Percentiles rank a stretch among this genome's conserved stretches.
These are phyloP conservation scores for Daktulosphaira vitifoliae DNA, from an alignment of 1,140 invertebrate species.

Conservation along the genomic window DNA sequence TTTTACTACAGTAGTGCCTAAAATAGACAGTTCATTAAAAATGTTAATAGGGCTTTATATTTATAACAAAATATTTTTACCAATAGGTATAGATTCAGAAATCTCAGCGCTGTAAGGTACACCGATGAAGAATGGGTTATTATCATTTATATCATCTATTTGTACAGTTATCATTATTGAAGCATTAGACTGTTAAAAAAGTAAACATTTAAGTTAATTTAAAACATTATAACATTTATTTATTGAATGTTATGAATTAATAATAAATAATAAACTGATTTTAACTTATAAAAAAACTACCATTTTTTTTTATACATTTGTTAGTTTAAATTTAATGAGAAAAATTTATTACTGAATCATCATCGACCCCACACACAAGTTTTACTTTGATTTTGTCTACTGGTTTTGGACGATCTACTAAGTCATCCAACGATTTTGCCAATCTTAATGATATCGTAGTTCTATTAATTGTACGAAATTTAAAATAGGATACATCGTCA, in stretches of 20 bases:
- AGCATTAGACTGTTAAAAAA: neutral
- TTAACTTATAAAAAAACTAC: too few species aligned
- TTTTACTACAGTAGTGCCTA: constrained; percentile 69
- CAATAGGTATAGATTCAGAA: constrained; percentile 67
- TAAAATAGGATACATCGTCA: constrained; percentile 62
- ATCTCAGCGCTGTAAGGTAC: constrained; percentile 67
- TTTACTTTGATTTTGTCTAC: constrained; percentile 76
- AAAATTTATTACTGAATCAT: constrained; percentile 54
- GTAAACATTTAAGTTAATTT: constrained; percentile 35
- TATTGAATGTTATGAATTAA: neutral
- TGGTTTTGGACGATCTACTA: constrained; percentile 63
- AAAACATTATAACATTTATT: constrained; percentile 13
- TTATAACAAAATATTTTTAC: constrained; percentile 48
- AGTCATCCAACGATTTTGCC: constrained; percentile 61
- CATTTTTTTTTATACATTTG: too few species aligned
- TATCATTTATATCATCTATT: constrained; percentile 76
- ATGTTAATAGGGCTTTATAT: too few species aligned
- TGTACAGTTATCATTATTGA: constrained; percentile 70
- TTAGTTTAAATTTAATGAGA: too few species aligned
- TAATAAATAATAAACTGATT: too few species aligned
- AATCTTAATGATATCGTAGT: constrained; percentile 64
- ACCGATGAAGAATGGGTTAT: constrained; percentile 61
- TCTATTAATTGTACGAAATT: constrained; percentile 57
- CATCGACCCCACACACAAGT: constrained; percentile 53
- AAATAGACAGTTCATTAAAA: too few species aligned